Conservation (phyloP, 2,797 vertebrate species). For the Neolamprologus multifasciatus region DNA sequence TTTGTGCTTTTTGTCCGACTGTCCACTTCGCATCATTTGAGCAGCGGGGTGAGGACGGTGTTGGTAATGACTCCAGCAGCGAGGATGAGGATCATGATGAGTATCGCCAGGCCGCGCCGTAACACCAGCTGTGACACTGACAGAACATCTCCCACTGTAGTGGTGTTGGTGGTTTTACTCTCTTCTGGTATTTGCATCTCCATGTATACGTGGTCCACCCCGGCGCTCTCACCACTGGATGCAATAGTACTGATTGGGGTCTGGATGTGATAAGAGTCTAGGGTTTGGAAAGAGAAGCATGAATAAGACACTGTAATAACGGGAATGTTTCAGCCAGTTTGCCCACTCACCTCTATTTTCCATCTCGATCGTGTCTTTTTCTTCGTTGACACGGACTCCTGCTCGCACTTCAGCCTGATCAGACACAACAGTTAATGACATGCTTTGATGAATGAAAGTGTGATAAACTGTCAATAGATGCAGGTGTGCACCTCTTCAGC, state of each 20-base stretch:
- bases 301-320: neutral
- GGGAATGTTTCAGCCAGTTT: neutral
- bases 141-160: constrained; percentile 32
- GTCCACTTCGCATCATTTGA: constrained; percentile 7
- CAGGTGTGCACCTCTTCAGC: no score
- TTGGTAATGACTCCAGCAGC: constrained; percentile 45
- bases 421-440: neutral
- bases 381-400: constrained; percentile 44
- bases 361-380: neutral
- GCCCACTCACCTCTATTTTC: constrained; percentile 31
- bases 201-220: neutral
- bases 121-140: constrained; percentile 58
- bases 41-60: constrained; percentile 23
- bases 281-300: neutral
- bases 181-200: neutral
- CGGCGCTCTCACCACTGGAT: neutral
- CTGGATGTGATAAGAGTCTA: constrained; percentile 14
- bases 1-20: neutral
- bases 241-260: neutral
- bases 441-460: neutral
- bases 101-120: constrained; percentile 51
- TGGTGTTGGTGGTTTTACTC: neutral
- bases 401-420: constrained; percentile 66
- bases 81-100: constrained; percentile 63
- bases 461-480: neutral